These are phyloP conservation scores for Acyrthosiphon pisum DNA, from an alignment of 1,140 invertebrate genomes.

Conservation along the genomic window DNA sequence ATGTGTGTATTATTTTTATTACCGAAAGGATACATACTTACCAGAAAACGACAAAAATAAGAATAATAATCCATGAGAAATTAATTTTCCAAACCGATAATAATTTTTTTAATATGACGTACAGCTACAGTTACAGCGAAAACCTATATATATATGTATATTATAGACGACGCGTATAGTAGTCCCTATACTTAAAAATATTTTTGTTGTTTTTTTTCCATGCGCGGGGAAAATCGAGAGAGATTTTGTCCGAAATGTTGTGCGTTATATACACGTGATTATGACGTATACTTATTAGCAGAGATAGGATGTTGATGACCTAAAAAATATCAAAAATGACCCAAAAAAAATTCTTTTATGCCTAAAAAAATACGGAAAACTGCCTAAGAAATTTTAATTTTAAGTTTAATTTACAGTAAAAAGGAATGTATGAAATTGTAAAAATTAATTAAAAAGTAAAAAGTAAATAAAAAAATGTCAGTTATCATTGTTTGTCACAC, in stretches of 20 bases:
- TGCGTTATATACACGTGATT: background rate
- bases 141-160: background rate
- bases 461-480: too few relatives aligned
- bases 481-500: too few relatives aligned
- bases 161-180: background rate
- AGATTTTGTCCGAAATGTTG: background rate
- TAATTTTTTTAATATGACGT: background rate
- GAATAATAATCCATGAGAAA: background rate
- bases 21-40: background rate
- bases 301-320: too few relatives aligned
- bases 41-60: background rate
- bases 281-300: background rate
- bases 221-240: background rate
- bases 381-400: too few relatives aligned
- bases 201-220: background rate
- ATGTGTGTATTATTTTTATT: conserved; percentile 4
- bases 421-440: too few relatives aligned
- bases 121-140: background rate
- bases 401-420: too few relatives aligned
- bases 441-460: too few relatives aligned
- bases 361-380: too few relatives aligned
- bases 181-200: background rate
- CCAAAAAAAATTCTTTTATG: too few relatives aligned
- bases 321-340: too few relatives aligned
- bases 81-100: background rate